Base-by-base conservation (phyloP, 2,113 vertebrate genomes). In the Psammodynastes pulverulentus region DNA sequence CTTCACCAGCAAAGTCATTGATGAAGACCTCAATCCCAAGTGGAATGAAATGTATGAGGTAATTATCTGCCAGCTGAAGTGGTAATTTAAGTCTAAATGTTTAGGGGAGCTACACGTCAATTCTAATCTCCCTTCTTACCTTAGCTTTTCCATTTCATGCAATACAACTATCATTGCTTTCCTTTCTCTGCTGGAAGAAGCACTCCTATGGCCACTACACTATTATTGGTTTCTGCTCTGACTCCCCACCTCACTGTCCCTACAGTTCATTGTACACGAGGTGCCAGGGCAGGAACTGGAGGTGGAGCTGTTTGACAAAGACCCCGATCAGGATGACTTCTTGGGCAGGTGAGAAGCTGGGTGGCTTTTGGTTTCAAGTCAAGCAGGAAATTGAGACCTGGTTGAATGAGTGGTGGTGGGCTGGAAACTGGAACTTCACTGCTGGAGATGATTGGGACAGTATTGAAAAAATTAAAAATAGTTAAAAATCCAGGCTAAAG, bases 11-110 rank as follows among this genome's bases (percentile, higher is more conserved):
- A 98, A 96, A 3, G 98, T 98, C 56, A 97, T 99, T 21, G 97
- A 98, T 92, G 98, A 98, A 97, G 97, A 98, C 92, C 97, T 99
- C 87, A 98, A 98, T 96, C 99, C 99, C 6, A 97, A 98, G 92
- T 99, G 99, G 99, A 97, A 98, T 39, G 99, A 99, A 96, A 98
- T 98, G 94, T 99, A 98, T 9, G 99, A 99, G 98, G 99, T 99
- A 94, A 95, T 97, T 89, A 90, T 46, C 52, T 19, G 23, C 53
- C 52, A 39, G 0, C 13, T 48, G 12, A 62, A 15, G 24, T 29
- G 39, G 67, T 49, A 58, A 17, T 49, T 89, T 72, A 52, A 86
- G 34, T 62, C 21, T n/a, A 58, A 24, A 24, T 51, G 6, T 85
- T 49, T 43, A 62, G 53, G 46, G n/a, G 8, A 43, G 48, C 53